Evolutionary conservation across 2,113 vertebrate genomes (phyloP).

Genomic region (Mus spicilegus): DNA sequence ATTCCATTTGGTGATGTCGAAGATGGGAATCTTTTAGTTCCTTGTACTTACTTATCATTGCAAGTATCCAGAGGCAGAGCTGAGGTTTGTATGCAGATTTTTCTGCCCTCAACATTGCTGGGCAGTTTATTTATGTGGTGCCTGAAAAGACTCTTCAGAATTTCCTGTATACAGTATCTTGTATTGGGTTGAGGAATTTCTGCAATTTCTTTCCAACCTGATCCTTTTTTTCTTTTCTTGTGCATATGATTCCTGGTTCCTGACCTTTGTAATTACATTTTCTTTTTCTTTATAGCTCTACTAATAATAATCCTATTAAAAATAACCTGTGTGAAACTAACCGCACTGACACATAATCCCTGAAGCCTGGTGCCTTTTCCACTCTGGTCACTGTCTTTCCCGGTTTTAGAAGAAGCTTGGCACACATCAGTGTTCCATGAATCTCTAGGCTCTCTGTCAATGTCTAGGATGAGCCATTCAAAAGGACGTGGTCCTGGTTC

Average conservation of each 20-base stretch:
- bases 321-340: not conserved
- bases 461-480: slow-evolving; percentile 5
- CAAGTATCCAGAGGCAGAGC: not conserved
- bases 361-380: not conserved
- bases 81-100: not conserved
- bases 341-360: not conserved
- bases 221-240: slow-evolving; percentile 11
- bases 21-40: slow-evolving; percentile 34
- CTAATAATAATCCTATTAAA: not conserved
- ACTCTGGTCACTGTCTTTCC: not conserved
- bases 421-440: not conserved
- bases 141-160: not conserved
- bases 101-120: not conserved
- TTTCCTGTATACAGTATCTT: not conserved
- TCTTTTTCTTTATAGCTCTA: not conserved
- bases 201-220: not conserved
- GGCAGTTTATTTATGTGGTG: not conserved
- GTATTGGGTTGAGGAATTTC: too few relatives aligned
- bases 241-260: not conserved
- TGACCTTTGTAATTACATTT: not conserved
- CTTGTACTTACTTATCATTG: not conserved
- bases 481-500: not conserved
- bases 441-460: not conserved
- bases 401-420: not conserved
- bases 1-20: not conserved